Percentiles rank a stretch among this genome's conserved stretches.
These are phyloP conservation scores for Drosophila tropicalis DNA, from an alignment of 1,140 invertebrate species.

Conservation along the genomic window DNA sequence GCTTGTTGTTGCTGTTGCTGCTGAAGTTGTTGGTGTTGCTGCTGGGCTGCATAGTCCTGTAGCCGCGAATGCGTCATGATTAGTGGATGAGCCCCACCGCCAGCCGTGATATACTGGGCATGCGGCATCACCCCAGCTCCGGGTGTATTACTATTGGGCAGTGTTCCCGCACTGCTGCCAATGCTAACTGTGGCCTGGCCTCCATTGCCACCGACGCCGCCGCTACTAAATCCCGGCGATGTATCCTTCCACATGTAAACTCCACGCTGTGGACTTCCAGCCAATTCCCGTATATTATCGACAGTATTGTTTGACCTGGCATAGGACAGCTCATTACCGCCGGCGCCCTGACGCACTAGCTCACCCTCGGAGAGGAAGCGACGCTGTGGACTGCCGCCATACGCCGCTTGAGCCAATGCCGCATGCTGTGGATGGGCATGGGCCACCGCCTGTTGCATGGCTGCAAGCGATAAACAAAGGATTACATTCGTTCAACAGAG, in stretches of 20 bases:
- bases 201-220: slow-evolving; percentile 23
- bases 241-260: slow-evolving; percentile 94
- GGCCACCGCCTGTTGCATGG: slow-evolving; percentile 46
- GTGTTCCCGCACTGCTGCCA: slow-evolving; percentile 77
- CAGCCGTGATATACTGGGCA: slow-evolving; percentile 75
- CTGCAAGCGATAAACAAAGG: slow-evolving; percentile 14
- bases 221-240: slow-evolving; percentile 83
- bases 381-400: slow-evolving; percentile 89
- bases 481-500: background rate
- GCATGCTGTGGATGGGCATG: slow-evolving; percentile 53
- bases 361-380: slow-evolving; percentile 94
- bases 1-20: slow-evolving; percentile 63
- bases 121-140: slow-evolving; percentile 55
- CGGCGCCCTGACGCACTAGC: slow-evolving; percentile 88
- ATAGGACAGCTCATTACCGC: slow-evolving; percentile 84
- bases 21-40: slow-evolving; percentile 44
- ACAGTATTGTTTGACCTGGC: slow-evolving; percentile 86
- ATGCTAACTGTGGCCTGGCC: slow-evolving; percentile 52
- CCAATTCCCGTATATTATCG: slow-evolving; percentile 90
- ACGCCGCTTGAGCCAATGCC: slow-evolving; percentile 68
- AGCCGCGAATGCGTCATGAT: slow-evolving; percentile 80
- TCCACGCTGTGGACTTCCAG: slow-evolving; percentile 92
- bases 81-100: slow-evolving; percentile 60
- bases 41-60: slow-evolving; percentile 67
- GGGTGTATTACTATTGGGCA: slow-evolving; percentile 62